These are phyloP conservation scores for Harpagifer antarcticus DNA, from an alignment of 2,797 vertebrate species.

Conservation along the genomic window DNA sequence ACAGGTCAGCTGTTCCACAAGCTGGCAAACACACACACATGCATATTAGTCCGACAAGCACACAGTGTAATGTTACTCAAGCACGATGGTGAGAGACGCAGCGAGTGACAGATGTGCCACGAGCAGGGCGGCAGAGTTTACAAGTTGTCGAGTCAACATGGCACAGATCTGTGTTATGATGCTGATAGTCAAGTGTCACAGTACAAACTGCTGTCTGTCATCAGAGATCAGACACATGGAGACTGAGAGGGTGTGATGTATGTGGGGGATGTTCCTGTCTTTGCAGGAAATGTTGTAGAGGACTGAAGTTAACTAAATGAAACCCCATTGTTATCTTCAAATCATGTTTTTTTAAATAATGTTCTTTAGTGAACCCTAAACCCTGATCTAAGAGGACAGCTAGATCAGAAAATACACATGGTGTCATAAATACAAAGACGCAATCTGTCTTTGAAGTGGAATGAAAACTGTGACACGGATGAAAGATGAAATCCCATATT, in stretches of 20 bases:
- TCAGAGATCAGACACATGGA: conserved; percentile 42
- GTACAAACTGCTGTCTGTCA: conserved; percentile 67
- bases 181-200: conserved; percentile 54
- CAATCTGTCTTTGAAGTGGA: conserved; percentile 20
- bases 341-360: background rate
- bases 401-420: conserved; percentile 30
- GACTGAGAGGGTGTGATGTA: conserved; percentile 27
- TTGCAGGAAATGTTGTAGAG: conserved; percentile 14
- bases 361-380: conserved; percentile 17
- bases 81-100: conserved; percentile 43
- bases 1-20: conserved; percentile 68
- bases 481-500: conserved; percentile 39
- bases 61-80: conserved; percentile 34
- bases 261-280: conserved; percentile 26
- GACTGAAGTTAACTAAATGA: conserved; percentile 16
- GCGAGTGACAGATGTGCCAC: conserved; percentile 62
- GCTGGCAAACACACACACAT: background rate
- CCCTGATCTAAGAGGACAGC: conserved; percentile 15
- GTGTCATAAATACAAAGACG: conserved; percentile 32
- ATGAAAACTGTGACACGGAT: conserved; percentile 34
- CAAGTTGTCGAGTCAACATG: conserved; percentile 59
- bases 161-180: conserved; percentile 53
- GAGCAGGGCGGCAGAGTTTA: conserved; percentile 56
- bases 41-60: conserved; percentile 29
- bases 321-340: conserved; percentile 25